These are phyloP conservation scores for Popillia japonica DNA, from an alignment of 1,140 invertebrate genomes.

Conservation along the genomic window DNA sequence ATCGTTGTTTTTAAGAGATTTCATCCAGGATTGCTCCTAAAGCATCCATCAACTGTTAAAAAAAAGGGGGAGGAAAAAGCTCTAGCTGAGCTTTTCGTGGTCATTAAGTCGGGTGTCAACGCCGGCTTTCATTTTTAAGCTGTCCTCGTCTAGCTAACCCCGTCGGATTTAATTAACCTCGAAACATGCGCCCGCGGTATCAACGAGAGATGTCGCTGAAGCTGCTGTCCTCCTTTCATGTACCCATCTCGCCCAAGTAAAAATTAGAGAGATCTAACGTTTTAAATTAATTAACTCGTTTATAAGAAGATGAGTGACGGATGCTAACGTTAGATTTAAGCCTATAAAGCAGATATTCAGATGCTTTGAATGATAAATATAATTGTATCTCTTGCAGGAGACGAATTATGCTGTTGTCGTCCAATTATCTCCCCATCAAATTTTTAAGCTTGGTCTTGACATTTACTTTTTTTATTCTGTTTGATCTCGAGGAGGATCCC, in stretches of 20 bases:
- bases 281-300: not conserved
- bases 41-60: not conserved
- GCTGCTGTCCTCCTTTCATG: not conserved
- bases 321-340: too few species aligned
- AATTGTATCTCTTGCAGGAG: too few species aligned
- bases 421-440: too few species aligned
- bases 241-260: not conserved
- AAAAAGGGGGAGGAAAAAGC: not conserved
- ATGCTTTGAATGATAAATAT: too few species aligned
- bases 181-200: too few species aligned
- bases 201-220: not conserved
- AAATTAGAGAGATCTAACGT: not conserved
- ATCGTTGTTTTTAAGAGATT: too few species aligned
- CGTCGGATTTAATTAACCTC: constrained; percentile 18
- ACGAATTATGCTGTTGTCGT: too few species aligned
- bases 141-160: too few species aligned
- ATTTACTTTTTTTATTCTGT: too few species aligned
- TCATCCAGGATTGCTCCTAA: not conserved
- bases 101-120: not conserved
- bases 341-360: too few species aligned
- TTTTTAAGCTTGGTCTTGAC: too few species aligned
- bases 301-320: not conserved
- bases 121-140: constrained; percentile 20
- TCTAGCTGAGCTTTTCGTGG: not conserved
- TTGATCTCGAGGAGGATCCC: too few species aligned